Evolutionary conservation across 2,797 vertebrate species (phyloP), one percentile per base, ranked within the genome.

Genomic region (Trachurus trachurus): DNA sequence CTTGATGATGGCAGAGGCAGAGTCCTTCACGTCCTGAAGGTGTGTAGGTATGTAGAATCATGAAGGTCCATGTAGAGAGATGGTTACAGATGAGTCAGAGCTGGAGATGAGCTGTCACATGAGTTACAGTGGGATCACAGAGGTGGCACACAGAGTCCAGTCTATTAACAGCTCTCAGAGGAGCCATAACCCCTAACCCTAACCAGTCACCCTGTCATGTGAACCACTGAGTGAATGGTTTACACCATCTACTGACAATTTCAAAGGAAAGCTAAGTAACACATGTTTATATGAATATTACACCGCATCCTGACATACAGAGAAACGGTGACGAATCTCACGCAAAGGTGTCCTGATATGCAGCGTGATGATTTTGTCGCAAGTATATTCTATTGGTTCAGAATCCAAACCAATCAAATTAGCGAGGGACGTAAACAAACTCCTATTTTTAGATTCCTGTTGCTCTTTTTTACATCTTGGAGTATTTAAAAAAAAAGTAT

Each of bases 1-100:
- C 69, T 71, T 31, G 53, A 68, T 44, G 67, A 72, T 44, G 67
- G 74, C 63, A 8, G 12, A 29, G 2, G 39, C 3, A 22, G 64
- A 71, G 71, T 70, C 9, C 44, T 72, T 61, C 42, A 40, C 11
- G 6, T 47, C 58, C 42, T 44, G 39, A 66, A 50, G 58, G 6
- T 16, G 53, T 19, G 45, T 13, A n/a, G n/a, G n/a, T n/a, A 6
- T 68, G 56, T 13, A 31, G 60, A 69, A 47, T 15, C 22, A 21
- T 26, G 44, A 31, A 64, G 13, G 1, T 12, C 15, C 8, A 34
- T 57, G 40, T 4, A 44, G 21, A 54, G 50, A 29, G 8, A 44
- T 12, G 9, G 40, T 45, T 13, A 6, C 0, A 52, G 47, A 42
- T 26, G 11, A 40, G 21, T 21, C 4, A 19, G 29, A 34, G 16